These are phyloP conservation scores for Python bivittatus DNA, from an alignment of 2,113 vertebrate species.

Conservation along the genomic window DNA sequence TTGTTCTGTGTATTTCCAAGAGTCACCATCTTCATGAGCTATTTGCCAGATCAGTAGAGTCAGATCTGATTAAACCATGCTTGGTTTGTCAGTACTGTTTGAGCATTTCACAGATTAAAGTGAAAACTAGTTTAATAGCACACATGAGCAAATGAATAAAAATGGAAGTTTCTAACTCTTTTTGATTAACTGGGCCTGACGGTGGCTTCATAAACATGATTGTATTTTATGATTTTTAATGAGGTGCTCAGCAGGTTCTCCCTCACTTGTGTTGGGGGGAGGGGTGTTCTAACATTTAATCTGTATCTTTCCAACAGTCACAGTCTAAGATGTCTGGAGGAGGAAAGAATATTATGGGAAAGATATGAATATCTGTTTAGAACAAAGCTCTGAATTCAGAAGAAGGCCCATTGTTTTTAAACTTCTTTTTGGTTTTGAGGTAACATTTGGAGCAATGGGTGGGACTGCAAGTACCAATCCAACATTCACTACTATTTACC, in stretches of 20 bases:
- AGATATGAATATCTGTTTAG: neutral
- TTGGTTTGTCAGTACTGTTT: conserved; percentile 66
- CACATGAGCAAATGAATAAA: conserved; percentile 64
- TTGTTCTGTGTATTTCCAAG: conserved; percentile 62
- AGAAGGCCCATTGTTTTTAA: neutral
- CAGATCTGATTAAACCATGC: conserved; percentile 65
- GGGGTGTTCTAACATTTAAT: conserved; percentile 16
- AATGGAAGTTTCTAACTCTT: conserved; percentile 57
- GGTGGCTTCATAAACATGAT: conserved; percentile 59
- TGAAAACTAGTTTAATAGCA: conserved; percentile 62
- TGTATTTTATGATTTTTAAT: conserved; percentile 64
- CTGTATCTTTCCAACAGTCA: conserved; percentile 23
- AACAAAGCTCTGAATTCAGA: neutral
- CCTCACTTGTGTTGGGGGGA: conserved; percentile 21
- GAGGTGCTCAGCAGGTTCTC: conserved; percentile 40
- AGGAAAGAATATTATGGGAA: neutral
- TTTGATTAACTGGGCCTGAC: conserved; percentile 65
- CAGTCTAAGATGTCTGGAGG: neutral
- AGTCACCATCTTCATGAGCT: conserved; percentile 59
- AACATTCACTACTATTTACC: neutral
- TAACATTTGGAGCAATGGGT: neutral
- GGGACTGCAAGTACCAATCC: no score
- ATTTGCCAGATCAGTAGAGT: conserved; percentile 63
- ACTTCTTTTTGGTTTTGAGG: neutral
- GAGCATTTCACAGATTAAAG: conserved; percentile 58